Evolutionary conservation across 1,140 invertebrate genomes (phyloP).

Genomic region (Anoplophora glabripennis): DNA sequence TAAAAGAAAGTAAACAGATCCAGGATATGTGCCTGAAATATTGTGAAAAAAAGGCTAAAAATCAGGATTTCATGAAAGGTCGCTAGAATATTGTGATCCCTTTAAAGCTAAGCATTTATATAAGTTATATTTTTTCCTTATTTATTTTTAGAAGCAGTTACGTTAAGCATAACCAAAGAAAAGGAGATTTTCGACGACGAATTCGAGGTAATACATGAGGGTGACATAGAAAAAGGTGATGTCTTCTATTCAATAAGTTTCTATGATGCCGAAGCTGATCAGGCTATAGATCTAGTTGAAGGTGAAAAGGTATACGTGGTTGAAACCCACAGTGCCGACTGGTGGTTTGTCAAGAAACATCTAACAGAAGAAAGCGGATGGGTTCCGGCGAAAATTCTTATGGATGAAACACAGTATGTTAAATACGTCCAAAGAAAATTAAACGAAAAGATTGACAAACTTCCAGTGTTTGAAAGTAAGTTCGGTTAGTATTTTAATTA

Average conservation of each 20-base stretch:
- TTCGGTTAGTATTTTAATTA: constrained; percentile 28
- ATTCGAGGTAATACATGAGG: constrained; percentile 40
- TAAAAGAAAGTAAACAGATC: too few species aligned
- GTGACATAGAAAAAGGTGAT: constrained; percentile 68
- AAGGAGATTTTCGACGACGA: constrained; percentile 54
- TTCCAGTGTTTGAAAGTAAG: constrained; percentile 90
- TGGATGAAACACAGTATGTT: constrained; percentile 77
- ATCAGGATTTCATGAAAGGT: too few species aligned
- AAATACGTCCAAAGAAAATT: constrained; percentile 82
- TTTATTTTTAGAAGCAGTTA: constrained; percentile 54
- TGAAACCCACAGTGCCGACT: constrained; percentile 77
- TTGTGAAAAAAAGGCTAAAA: too few species aligned
- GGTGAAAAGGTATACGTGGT: constrained; percentile 85
- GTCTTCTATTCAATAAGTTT: constrained; percentile 79
- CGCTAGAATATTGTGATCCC: too few species aligned
- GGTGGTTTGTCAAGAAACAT: constrained; percentile 91
- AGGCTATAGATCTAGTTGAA: constrained; percentile 84
- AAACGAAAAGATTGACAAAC: constrained; percentile 86
- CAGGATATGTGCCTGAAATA: too few species aligned
- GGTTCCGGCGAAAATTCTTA: constrained; percentile 85
- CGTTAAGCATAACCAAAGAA: constrained; percentile 58
- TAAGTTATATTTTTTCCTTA: not conserved
- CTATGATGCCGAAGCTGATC: constrained; percentile 83
- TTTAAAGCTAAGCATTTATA: too few species aligned
- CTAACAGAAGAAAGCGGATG: constrained; percentile 87